Percentiles rank a stretch among this genome's conserved stretches.
Conservation (phyloP, 1,140 invertebrate species). For the Wiebesia pumilae region DNA sequence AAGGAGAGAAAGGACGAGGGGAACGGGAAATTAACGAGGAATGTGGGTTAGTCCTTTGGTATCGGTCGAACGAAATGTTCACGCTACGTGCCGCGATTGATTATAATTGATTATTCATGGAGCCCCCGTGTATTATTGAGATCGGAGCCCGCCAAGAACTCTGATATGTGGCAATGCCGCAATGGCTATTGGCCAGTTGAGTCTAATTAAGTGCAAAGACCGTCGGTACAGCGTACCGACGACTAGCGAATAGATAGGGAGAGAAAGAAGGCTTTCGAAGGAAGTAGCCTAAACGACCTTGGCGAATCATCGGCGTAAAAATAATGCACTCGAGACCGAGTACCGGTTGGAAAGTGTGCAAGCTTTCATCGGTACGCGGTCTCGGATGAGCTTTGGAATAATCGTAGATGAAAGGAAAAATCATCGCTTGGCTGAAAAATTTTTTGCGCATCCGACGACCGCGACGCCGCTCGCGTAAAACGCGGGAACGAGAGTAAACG, state of each 20-base stretch:
- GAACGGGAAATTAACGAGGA: background rate
- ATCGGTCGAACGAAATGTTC: background rate
- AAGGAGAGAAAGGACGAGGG: background rate
- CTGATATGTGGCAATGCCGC: background rate
- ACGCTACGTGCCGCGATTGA: background rate
- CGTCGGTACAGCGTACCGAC: background rate
- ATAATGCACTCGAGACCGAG: background rate
- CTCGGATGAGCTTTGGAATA: background rate
- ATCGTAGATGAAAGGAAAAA: background rate
- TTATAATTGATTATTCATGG: constrained; percentile 21
- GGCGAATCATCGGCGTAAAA: background rate
- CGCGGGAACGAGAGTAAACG: background rate
- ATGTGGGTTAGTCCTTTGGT: background rate
- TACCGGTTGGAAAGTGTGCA: too few relatives aligned
- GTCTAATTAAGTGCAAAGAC: background rate
- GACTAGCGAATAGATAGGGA: background rate
- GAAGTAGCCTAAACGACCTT: background rate
- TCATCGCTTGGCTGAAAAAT: too few relatives aligned
- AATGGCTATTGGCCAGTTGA: background rate
- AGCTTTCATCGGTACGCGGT: background rate
- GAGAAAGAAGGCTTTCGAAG: background rate
- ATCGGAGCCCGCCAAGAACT: background rate
- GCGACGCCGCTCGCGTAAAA: background rate
- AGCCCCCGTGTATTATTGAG: background rate
- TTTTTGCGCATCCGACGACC: too few relatives aligned